Conservation (phyloP, 2,888 invertebrate species). For the Halocaridina rubra region DNA sequence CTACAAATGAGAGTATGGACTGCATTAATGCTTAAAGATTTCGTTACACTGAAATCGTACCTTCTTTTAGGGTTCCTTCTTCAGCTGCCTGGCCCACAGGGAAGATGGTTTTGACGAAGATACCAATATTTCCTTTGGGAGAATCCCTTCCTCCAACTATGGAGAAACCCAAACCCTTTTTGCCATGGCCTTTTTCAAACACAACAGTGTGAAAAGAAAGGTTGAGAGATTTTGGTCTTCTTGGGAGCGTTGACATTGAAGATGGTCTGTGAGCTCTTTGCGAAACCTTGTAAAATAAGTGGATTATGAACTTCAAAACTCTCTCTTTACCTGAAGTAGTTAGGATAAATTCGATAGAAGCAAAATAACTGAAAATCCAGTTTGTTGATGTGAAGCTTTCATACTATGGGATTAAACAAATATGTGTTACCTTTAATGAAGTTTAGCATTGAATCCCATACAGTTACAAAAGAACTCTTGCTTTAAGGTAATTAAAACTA, state of each 20-base stretch:
- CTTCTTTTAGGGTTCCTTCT: slow-evolving; percentile 61
- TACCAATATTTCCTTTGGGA: slow-evolving; percentile 74
- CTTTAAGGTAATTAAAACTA: too few relatives aligned
- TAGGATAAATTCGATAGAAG: too few relatives aligned
- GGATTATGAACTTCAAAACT: neutral
- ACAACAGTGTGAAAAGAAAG: slow-evolving; percentile 71
- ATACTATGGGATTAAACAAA: too few relatives aligned
- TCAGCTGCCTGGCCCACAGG: slow-evolving; percentile 61
- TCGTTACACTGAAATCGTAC: too few relatives aligned
- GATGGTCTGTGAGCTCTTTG: slow-evolving; percentile 51
- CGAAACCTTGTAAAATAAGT: neutral
- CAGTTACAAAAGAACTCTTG: too few relatives aligned
- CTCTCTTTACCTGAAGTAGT: neutral
- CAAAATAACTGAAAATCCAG: too few relatives aligned
- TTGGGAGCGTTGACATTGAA: slow-evolving; percentile 43
- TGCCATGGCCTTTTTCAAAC: slow-evolving; percentile 85
- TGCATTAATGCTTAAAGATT: too few relatives aligned
- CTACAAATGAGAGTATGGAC: too few relatives aligned
- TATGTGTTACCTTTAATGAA: too few relatives aligned
- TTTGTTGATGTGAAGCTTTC: too few relatives aligned
- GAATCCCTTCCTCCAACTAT: slow-evolving; percentile 91
- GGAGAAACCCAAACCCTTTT: slow-evolving; percentile 89
- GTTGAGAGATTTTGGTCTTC: slow-evolving; percentile 67
- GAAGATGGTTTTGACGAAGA: slow-evolving; percentile 62
- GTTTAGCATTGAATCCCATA: too few relatives aligned